These are phyloP conservation scores for Molanna angustata DNA, from an alignment of 2,888 invertebrate species.

Conservation along the genomic window DNA sequence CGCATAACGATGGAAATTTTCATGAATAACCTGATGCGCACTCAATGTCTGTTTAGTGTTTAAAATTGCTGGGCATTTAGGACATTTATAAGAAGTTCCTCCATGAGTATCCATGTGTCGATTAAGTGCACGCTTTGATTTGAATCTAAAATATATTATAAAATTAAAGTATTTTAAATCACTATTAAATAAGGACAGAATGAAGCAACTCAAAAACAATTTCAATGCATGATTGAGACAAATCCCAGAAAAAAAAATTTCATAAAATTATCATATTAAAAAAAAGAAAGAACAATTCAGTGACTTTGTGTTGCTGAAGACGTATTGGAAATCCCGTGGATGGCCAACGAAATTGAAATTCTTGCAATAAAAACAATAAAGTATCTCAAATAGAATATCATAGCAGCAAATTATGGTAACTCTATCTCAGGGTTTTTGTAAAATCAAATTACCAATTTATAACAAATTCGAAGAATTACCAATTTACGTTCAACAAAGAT, in stretches of 20 bases:
- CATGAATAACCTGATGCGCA: constrained; percentile 25
- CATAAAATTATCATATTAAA: background rate
- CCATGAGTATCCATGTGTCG: constrained; percentile 26
- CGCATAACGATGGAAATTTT: constrained; percentile 20
- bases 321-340: no score
- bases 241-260: background rate
- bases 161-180: background rate
- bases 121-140: constrained; percentile 21
- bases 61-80: constrained; percentile 26
- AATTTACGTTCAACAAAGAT: no score
- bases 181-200: background rate
- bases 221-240: background rate
- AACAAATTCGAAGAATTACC: no score
- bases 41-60: constrained; percentile 21
- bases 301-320: background rate
- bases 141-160: constrained; percentile 22
- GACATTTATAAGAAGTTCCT: constrained; percentile 25
- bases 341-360: no score
- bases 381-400: no score
- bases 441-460: no score
- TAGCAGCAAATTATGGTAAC: no score
- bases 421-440: no score
- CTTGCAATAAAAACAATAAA: no score
- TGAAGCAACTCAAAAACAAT: background rate
- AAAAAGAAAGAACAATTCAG: background rate